Conservation (phyloP, 2,113 vertebrate species). For the Mystacornis crossleyi region DNA sequence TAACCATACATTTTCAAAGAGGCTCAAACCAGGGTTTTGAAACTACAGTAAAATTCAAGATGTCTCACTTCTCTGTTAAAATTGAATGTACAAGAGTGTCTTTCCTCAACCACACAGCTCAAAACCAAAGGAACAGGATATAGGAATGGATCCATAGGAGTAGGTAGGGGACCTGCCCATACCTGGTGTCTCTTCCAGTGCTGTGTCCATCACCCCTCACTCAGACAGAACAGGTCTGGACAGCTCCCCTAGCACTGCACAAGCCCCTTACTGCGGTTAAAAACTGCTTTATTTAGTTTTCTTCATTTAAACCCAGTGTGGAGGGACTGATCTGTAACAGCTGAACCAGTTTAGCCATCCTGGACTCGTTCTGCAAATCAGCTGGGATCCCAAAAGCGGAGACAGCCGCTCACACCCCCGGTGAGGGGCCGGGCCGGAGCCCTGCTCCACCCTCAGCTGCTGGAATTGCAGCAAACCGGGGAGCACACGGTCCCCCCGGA, state of each 20-base stretch:
- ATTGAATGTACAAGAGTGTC: accelerated
- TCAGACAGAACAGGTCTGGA: accelerated
- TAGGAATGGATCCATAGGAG: accelerated
- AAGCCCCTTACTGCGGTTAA: not conserved
- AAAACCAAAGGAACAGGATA: not conserved
- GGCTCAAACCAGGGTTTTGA: not conserved
- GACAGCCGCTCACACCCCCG: conserved; percentile 1
- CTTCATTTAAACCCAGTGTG: not conserved
- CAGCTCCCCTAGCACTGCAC: not conserved
- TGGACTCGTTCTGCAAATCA: not conserved
- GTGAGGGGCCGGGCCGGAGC: not conserved
- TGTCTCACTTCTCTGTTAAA: not conserved
- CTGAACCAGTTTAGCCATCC: not conserved
- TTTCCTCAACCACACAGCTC: accelerated
- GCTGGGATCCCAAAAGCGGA: not conserved
- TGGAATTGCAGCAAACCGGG: not conserved
- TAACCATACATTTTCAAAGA: not conserved
- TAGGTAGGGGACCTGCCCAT: accelerated
- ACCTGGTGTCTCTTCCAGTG: accelerated
- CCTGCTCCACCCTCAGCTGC: not conserved
- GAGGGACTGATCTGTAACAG: not conserved
- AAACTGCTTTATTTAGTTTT: not conserved
- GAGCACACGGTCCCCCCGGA: not conserved
- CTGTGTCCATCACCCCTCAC: not conserved
- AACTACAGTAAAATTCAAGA: not conserved